Evolutionary conservation across 2,113 vertebrate species (phyloP).

Genomic region (Piliocolobus tephrosceles): DNA sequence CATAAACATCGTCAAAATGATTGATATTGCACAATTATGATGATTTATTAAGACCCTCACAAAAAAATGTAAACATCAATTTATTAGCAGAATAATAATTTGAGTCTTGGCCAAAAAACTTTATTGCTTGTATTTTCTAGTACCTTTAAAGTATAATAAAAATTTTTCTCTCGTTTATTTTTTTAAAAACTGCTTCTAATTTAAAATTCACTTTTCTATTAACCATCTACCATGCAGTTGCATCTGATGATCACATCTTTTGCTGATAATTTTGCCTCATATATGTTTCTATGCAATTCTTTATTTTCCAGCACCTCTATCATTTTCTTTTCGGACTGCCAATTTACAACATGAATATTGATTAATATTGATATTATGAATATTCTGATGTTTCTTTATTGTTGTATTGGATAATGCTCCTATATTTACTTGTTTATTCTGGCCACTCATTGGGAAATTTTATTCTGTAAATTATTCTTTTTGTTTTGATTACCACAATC

Average conservation of each 20-base stretch:
- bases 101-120: not conserved
- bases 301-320: not conserved
- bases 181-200: not conserved
- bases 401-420: not conserved
- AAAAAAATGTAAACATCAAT: not conserved
- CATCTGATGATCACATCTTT: not conserved
- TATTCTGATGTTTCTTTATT: not conserved
- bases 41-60: not conserved
- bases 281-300: not conserved
- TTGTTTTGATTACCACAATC: not conserved
- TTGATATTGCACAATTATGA: not conserved
- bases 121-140: not conserved
- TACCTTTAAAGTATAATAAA: constrained; percentile 5
- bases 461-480: not conserved
- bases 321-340: not conserved
- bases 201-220: constrained; percentile 37
- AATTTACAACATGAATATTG: not conserved
- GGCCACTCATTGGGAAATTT: not conserved
- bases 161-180: constrained; percentile 41
- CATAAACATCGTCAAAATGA: not conserved
- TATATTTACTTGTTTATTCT: not conserved
- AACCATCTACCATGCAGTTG: not conserved
- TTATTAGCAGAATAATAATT: not conserved
- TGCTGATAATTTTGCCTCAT: not conserved
- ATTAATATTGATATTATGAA: not conserved